Percentiles rank a stretch among this genome's conserved stretches.
Evolutionary conservation across 2,113 vertebrate genomes (phyloP).

Genomic region (Prinia subflava): DNA sequence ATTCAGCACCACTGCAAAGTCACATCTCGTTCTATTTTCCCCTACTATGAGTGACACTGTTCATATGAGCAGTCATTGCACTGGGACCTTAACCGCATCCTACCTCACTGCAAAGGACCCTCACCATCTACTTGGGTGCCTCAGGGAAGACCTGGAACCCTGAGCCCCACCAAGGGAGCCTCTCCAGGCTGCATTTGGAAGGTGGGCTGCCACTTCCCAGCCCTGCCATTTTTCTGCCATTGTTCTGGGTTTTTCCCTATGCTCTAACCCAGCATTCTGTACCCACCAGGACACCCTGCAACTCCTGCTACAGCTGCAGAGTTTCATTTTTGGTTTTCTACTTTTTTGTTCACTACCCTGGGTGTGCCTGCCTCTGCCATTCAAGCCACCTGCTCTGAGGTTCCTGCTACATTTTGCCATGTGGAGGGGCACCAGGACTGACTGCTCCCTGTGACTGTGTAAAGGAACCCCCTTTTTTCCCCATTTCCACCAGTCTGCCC

Average conservation of each 20-base stretch:
- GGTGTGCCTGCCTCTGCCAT: background rate
- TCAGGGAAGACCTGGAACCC: background rate
- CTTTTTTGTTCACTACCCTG: background rate
- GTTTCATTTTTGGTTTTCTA: background rate
- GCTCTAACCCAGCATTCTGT: background rate
- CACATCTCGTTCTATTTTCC: background rate
- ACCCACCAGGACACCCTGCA: accelerated
- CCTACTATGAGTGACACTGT: accelerated
- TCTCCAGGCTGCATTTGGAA: background rate
- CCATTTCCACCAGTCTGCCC: accelerated
- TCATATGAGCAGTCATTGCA: background rate
- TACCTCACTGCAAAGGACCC: background rate
- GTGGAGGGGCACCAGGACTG: too few species aligned
- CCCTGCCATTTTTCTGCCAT: accelerated
- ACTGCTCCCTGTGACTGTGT: too few species aligned
- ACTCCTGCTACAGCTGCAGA: background rate
- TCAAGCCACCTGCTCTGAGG: background rate
- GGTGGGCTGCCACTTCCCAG: accelerated
- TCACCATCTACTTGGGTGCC: too few species aligned
- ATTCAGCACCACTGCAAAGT: background rate
- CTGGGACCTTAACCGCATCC: background rate
- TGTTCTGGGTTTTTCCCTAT: background rate
- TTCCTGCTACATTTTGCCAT: background rate
- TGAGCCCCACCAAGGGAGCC: accelerated
- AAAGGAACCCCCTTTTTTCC: accelerated